These are phyloP conservation scores for Cataglyphis livida DNA, from an alignment of 2,888 invertebrate species.

Conservation along the genomic window DNA sequence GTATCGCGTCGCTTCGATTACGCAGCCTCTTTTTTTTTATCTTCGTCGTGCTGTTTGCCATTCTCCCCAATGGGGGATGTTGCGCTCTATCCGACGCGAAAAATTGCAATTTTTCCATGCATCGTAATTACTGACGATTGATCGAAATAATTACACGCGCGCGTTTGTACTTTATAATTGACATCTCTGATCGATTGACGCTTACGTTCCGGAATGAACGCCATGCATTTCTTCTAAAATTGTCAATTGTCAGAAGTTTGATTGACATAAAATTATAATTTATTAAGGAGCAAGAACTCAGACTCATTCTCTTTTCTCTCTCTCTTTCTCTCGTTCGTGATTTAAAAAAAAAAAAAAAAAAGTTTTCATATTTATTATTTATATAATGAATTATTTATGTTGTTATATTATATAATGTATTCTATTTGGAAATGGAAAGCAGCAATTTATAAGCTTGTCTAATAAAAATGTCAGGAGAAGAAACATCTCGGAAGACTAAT, in stretches of 20 bases:
- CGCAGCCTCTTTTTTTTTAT: background rate
- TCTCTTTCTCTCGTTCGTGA: background rate
- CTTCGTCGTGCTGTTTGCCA: no score
- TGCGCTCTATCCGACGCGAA: background rate
- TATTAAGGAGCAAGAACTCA: background rate
- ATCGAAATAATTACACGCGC: slow-evolving; percentile 31
- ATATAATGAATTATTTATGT: background rate
- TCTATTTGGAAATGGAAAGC: background rate
- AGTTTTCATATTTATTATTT: background rate
- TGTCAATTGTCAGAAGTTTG: background rate
- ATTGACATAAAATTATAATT: slow-evolving; percentile 6
- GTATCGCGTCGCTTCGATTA: slow-evolving; percentile 35
- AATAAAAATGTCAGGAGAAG: slow-evolving; percentile 1
- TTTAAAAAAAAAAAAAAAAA: background rate
- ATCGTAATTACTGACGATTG: slow-evolving; percentile 23
- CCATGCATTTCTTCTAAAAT: background rate
- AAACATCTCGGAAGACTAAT: background rate
- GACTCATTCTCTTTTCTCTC: background rate
- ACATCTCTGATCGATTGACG: slow-evolving; percentile 23
- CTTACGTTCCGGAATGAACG: background rate
- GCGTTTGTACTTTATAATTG: slow-evolving; percentile 27
- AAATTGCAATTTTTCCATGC: slow-evolving; percentile 25
- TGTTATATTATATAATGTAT: background rate
- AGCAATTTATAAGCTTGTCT: background rate
- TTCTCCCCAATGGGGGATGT: background rate